Percentiles rank a stretch among this genome's conserved stretches.
These are phyloP conservation scores for Erethizon dorsatum DNA, from an alignment of 2,797 vertebrate genomes.

Conservation along the genomic window DNA sequence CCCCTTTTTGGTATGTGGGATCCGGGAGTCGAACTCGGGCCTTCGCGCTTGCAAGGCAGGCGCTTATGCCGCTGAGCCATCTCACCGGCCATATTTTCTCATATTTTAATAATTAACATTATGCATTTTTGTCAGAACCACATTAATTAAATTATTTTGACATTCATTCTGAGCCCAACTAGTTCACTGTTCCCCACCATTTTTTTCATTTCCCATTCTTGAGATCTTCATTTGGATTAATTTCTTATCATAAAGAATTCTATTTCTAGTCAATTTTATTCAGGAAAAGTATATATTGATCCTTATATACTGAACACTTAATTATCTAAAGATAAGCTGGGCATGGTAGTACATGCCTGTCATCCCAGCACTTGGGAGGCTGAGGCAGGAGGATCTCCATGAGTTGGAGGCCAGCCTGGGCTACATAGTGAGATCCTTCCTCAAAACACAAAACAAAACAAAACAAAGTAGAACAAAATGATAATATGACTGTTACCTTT, in stretches of 20 bases:
- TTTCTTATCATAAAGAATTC: slow-evolving; percentile 18
- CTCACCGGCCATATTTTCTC: too few relatives aligned
- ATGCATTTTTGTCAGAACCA: slow-evolving; percentile 44
- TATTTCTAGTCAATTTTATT: slow-evolving; percentile 48
- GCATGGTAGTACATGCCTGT: neutral
- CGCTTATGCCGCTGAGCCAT: too few relatives aligned
- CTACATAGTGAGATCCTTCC: neutral
- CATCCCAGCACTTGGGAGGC: neutral
- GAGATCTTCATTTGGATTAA: slow-evolving; percentile 56
- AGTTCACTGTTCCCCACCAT: neutral
- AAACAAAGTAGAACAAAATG: neutral
- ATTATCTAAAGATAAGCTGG: slow-evolving; percentile 16
- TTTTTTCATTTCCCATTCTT: slow-evolving; percentile 49
- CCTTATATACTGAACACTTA: slow-evolving; percentile 12
- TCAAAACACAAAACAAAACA: neutral
- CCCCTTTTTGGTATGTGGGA: too few relatives aligned
- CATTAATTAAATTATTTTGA: slow-evolving; percentile 47
- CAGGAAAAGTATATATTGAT: neutral
- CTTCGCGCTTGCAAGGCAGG: too few relatives aligned
- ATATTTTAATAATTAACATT: slow-evolving; percentile 58
- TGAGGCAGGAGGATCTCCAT: neutral
- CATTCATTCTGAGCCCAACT: slow-evolving; percentile 29
- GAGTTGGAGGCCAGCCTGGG: neutral
- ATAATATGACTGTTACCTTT: slow-evolving; percentile 22
- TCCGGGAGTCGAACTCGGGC: too few relatives aligned